A percentile compares a stretch with the other conserved stretches of the same genome.
phyloP scores from a whole-genome alignment of 2,888 invertebrate genomes.

The Opisthograptis luteolata region DNA sequence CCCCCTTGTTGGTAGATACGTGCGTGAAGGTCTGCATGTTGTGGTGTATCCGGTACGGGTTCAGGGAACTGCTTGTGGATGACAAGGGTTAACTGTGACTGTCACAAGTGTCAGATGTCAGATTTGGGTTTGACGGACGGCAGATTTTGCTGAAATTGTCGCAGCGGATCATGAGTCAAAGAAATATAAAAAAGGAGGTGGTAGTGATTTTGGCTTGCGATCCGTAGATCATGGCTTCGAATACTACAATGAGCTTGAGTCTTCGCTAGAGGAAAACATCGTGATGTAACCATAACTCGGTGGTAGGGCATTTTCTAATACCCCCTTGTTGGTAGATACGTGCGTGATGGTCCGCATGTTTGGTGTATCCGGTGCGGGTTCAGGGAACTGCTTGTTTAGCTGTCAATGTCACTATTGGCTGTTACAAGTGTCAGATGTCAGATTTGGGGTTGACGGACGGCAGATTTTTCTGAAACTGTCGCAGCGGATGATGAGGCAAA shows the following conservation, averaged over 20 bases:
- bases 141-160: background rate
- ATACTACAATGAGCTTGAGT: no score
- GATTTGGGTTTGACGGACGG: constrained; percentile 24
- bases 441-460: constrained; percentile 24
- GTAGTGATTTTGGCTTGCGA: no score
- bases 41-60: constrained; percentile 63
- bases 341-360: constrained; percentile 49
- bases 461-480: background rate
- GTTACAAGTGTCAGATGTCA: constrained; percentile 34
- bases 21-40: constrained; percentile 48
- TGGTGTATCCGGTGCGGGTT: constrained; percentile 65
- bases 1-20: constrained; percentile 71
- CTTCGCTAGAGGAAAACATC: no score
- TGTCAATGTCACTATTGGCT: constrained; percentile 20
- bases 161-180: no score
- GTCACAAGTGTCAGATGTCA: constrained; percentile 34
- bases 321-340: constrained; percentile 71
- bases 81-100: constrained; percentile 19
- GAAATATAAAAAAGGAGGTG: no score
- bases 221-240: no score
- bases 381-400: constrained; percentile 50
- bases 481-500: no score
- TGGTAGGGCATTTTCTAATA: no score
- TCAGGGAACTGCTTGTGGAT: constrained; percentile 51
- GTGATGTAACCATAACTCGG: no score